Evolutionary conservation across 2,888 invertebrate genomes (phyloP).

Genomic region (Mesochorus sp.): DNA sequence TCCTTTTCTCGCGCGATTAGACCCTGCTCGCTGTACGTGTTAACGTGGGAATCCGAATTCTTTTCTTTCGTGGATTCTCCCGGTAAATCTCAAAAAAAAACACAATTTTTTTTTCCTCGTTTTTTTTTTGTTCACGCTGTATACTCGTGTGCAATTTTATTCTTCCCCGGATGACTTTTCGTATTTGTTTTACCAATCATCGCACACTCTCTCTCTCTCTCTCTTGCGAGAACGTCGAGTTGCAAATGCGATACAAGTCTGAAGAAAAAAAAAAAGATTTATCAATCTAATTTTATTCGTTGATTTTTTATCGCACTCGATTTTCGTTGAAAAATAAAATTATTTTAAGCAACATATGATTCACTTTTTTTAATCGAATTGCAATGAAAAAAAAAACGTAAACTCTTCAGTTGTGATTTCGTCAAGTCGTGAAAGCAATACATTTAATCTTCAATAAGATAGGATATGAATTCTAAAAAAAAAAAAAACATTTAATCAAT

Average conservation of each 20-base stretch:
- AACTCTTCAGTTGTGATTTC: too few species aligned
- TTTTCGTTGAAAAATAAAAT: too few species aligned
- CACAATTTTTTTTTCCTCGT: slow-evolving; percentile 11
- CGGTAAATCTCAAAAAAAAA: slow-evolving; percentile 42
- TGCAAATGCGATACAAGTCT: not conserved
- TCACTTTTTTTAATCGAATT: too few species aligned
- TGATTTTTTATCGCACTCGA: too few species aligned
- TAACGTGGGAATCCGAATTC: slow-evolving; percentile 72
- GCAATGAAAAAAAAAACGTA: too few species aligned
- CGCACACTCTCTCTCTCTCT: too few species aligned
- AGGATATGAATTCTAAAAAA: too few species aligned
- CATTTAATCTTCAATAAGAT: too few species aligned
- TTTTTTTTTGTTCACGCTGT: too few species aligned
- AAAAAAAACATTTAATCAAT: too few species aligned
- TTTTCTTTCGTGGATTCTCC: not conserved
- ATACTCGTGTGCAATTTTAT: not conserved
- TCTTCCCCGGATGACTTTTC: slow-evolving; percentile 1
- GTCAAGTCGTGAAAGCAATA: too few species aligned
- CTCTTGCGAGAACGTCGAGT: not conserved
- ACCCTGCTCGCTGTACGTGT: slow-evolving; percentile 64
- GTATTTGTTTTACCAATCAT: slow-evolving; percentile 12
- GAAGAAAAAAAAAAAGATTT: not conserved
- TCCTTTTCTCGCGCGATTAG: slow-evolving; percentile 59
- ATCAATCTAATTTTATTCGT: not conserved
- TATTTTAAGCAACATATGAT: not conserved